Evolutionary conservation across 1,140 invertebrate genomes (phyloP), one percentile per base, ranked within the genome.

Genomic region (Brachionus asplanchnoidis): DNA sequence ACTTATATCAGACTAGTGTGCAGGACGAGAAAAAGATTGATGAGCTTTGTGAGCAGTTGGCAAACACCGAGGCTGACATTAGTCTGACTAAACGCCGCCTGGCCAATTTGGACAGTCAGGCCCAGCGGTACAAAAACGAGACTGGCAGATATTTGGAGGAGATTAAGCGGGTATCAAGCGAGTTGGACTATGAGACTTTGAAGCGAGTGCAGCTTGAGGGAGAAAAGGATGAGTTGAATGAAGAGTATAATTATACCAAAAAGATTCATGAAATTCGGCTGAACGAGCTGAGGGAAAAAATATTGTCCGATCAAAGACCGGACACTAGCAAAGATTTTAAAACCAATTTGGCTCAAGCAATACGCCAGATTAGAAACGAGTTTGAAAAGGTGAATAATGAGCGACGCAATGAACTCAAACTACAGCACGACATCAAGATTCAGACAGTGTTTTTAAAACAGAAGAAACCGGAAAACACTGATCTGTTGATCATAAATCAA

Each of bases 291-390:
- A 84, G 23, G 50, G 12, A 28, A 7, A 46, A 32, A 23, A 50
- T 14, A 3, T 28, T 53, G 7, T 40, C 23, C 3, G 80, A 68
- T 28, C 23, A 7, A 46, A 42, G 60, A 36, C n/a, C 68, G 2
- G 80, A 84, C 46, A 28, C 36, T 14, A 26, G 40, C 20, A 9
- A 68, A n/a, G 66, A 46, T 26, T 84, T 84, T 40, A 68, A 46
- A 87, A 90, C 89, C 86, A 91, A 91, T 86, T 86, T 91, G 82
- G 88, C 90, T 44, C 88, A 91, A 79, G 91, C 90, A 60, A 91
- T 91, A 86, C 85, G 90, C 53, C 91, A 91, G 86, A 91, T 91
- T 85, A 90, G 91, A 86, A 87, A 88, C 66, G 91, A 91, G 80
- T 91, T 89, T 85, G 90, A 91, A 2, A 65, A 50, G 28, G 7